Base-by-base conservation (phyloP, 64 coral and sea anemone genomes). In the Montipora foliosa region DNA sequence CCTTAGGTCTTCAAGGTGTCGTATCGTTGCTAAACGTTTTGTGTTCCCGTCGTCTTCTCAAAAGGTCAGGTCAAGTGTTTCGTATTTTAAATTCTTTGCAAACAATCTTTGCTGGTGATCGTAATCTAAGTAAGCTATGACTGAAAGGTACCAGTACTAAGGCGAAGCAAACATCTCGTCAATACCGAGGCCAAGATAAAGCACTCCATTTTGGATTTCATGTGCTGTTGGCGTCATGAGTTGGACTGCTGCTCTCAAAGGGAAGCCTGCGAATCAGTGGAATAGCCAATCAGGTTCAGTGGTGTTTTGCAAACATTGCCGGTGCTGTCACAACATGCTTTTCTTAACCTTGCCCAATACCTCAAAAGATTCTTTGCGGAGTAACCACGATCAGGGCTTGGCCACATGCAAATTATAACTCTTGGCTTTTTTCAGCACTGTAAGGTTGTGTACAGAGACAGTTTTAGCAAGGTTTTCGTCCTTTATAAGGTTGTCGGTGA, bases 51-150 rank as follows among this genome's bases (percentile, higher is more conserved):
- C 76, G 6, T 89, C 93, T 84, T 90, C 67, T 79, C 87, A 94
- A 22, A 94, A 75, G 58, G 93, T 94, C 16, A 94, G 58, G 1
- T 94, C 93, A 13, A 73, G 87, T 10, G 93, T 94, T 85, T 90
- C 53, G 44, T 1, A 9, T 10, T 3, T 72, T 95, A 49, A 95
- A 90, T 72, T 94, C 70, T n/a, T 90, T 94, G 25, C 25, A 59
- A 94, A 94, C 14, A 93, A 57, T 8, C 87, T 82, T 59, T 94
- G 93, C 25, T 80, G 84, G 17, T 88, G 92, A 55, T 93, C 92
- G 45, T 94, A 88, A 49, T 94, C 77, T 10, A 94, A 50, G 29
- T 81, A 88, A 2, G 92, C 62, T 21, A 94, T 82, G 44, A 75
- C 85, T 66, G 93, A 81, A 46, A 95, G 81, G 24, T 21, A 25